Base-by-base conservation (phyloP, 2,888 invertebrate genomes). In the Cheilosia impressa region DNA sequence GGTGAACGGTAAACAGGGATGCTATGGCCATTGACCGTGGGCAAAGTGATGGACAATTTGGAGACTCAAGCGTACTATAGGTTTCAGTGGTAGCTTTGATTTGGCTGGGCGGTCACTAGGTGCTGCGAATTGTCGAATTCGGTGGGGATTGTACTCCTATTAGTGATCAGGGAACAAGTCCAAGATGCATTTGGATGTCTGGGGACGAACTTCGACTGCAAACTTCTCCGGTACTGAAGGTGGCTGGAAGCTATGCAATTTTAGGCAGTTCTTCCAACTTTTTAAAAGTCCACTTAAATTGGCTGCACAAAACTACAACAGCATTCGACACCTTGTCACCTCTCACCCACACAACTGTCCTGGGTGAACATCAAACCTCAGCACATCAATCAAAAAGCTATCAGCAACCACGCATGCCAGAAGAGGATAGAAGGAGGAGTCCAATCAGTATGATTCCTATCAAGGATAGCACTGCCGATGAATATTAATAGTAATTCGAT, bases 401-500 rank as follows among this genome's bases (percentile, higher is more conserved):
- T 80, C 79, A 63, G 17, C 34, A 53, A 38, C 17, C 68, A 65
- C 73, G 17, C 31, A 31, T 9, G 6, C 55, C 13, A 38, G 13
- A 38, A 31, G 47, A 13, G 53, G 38, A 62, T 19, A 41, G 13
- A 22, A 47, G 62, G 52, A 69, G 63, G 34, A 69, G 58, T 34
- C 60, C 80, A 75, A 76, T 80, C 71, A 76, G 45, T 45, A 69
- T 79, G 73, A 38, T 75, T 73, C 41, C 68, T 52, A 13, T 38
- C 63, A 75, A 75, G 80, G 80, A 79, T 75, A 65, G 27, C 43
- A 75, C 75, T 53, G 47, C 31, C 55, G 41, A 76, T 84, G 84
- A 80, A 84, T 84, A 76, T 80, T 80, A 84, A 84, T 76, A 43
- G 19, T 80, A 66, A 76, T 84, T 80, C 75, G 71, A 84, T 76